Evolutionary conservation across 2,113 vertebrate genomes (phyloP), one percentile per base, ranked within the genome.

Genomic region (Perca schrenkii): DNA sequence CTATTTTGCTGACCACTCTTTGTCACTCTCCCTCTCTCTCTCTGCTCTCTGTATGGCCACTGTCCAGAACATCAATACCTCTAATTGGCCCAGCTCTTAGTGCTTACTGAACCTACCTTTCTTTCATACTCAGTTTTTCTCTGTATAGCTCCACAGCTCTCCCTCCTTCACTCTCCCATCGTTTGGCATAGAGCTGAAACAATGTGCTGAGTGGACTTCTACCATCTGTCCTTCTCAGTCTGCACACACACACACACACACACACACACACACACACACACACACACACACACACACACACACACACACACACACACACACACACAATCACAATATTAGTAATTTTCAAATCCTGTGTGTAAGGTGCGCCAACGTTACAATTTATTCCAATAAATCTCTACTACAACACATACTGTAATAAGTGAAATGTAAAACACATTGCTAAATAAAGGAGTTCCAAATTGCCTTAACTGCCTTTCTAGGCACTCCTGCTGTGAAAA

Each of bases 61-160:
- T 90, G 88, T 97, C 95, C 96, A 97, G 96, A 93, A 95, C 94
- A 95, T 95, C 95, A 95, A 94, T 96, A 95, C 90, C 94, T 95
- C 95, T 98, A 98, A 99, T 99, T 98, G 96, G 95, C 95, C 96
- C 94, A 95, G 96, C 88, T 94, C 94, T 96, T 94, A 97, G 95
- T 96, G 96, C 91, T 92, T 73, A 78, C 79, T 72, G 81, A 86
- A 77, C 53, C 75, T 56, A 73, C 86, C 79, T 72, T 67, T 89
- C 83, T 85, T 56, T 83, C 83, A 73, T 28, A 4, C 79, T 88
- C 80, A 58, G 57, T 80, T 84, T 83, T 79, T 65, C 22, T 85
- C 70, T 74, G 47, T 74, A n/a, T 40, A 66, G 63, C 77, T 85
- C 65, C 64, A 40, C 43, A 6, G 70, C 79, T 80, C 62, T 69